Percentiles rank a stretch among this genome's conserved stretches.
These are phyloP conservation scores for Ichneumoninae sp. DNA, from an alignment of 2,888 invertebrate genomes.

Conservation along the genomic window DNA sequence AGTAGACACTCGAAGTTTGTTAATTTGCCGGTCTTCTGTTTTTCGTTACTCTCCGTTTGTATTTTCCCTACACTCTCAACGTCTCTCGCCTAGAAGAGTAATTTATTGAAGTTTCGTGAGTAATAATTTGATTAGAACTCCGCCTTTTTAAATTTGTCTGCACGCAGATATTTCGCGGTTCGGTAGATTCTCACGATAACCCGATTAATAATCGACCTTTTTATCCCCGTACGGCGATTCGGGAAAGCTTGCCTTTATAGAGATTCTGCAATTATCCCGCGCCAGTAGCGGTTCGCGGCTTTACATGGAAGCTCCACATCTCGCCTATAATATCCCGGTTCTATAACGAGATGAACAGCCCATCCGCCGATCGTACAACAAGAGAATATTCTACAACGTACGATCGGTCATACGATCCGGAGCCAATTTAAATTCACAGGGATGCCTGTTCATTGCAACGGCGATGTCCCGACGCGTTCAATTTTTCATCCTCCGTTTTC, in stretches of 20 bases:
- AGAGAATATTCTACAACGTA: constrained; percentile 30
- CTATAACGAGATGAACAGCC: constrained; percentile 30
- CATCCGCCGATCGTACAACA: constrained; percentile 21
- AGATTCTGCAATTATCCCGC: constrained; percentile 31
- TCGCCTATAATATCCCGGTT: not conserved
- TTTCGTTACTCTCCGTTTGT: not conserved
- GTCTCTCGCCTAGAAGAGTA: not conserved
- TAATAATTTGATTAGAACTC: not conserved
- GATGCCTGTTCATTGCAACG: constrained; percentile 64
- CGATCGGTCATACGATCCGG: constrained; percentile 25
- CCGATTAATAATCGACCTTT: constrained; percentile 39
- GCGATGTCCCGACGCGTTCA: not conserved
- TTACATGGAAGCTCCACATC: not conserved
- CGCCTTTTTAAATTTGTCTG: not conserved
- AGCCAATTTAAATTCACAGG: constrained; percentile 42
- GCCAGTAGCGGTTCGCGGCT: constrained; percentile 5
- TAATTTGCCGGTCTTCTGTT: no score
- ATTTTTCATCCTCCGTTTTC: not conserved
- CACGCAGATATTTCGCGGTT: constrained; percentile 11
- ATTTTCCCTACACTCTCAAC: not conserved
- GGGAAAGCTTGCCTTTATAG: constrained; percentile 30
- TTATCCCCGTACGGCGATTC: constrained; percentile 19
- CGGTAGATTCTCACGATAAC: constrained; percentile 24
- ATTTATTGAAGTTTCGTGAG: not conserved
- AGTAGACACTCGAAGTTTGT: no score